Percentiles rank a stretch among this genome's conserved stretches.
Evolutionary conservation across 1,140 invertebrate species (phyloP).

Genomic region (Pseudomyrmex pallidus): DNA sequence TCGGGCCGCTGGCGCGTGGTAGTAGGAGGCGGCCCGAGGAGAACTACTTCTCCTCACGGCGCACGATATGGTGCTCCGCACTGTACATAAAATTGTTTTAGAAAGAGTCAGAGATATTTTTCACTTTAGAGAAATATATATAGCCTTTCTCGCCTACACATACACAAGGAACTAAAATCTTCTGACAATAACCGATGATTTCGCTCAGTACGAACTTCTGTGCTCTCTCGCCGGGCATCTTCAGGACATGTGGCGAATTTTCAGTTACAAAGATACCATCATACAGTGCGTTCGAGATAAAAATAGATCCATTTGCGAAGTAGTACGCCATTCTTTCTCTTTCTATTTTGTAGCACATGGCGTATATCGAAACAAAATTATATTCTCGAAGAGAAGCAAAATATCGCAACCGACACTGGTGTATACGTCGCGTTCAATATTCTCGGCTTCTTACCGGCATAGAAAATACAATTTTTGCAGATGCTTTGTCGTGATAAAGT

Average conservation of each 20-base stretch:
- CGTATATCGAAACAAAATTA: slow-evolving; percentile 35
- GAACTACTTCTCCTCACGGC: no score
- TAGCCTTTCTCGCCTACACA: no score
- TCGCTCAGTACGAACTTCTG: neutral
- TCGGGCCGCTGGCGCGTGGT: no score
- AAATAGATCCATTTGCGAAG: slow-evolving; percentile 48
- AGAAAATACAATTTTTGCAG: slow-evolving; percentile 50
- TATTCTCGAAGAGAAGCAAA: slow-evolving; percentile 24
- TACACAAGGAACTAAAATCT: neutral
- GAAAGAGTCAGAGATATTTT: neutral
- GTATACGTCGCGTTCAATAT: slow-evolving; percentile 2
- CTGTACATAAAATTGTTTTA: neutral
- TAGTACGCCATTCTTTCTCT: neutral
- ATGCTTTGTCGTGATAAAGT: slow-evolving; percentile 39
- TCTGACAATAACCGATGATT: slow-evolving; percentile 12
- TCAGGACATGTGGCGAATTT: neutral
- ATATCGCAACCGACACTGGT: slow-evolving; percentile 12
- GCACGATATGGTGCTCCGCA: no score
- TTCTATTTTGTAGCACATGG: no score
- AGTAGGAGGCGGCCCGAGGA: no score
- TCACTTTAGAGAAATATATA: neutral
- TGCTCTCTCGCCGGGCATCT: neutral
- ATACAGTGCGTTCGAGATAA: slow-evolving; percentile 8
- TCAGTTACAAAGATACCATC: neutral
- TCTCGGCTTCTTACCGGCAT: slow-evolving; percentile 21